Base-by-base conservation (phyloP, 1,140 invertebrate species). In the Drosophila funebris region DNA sequence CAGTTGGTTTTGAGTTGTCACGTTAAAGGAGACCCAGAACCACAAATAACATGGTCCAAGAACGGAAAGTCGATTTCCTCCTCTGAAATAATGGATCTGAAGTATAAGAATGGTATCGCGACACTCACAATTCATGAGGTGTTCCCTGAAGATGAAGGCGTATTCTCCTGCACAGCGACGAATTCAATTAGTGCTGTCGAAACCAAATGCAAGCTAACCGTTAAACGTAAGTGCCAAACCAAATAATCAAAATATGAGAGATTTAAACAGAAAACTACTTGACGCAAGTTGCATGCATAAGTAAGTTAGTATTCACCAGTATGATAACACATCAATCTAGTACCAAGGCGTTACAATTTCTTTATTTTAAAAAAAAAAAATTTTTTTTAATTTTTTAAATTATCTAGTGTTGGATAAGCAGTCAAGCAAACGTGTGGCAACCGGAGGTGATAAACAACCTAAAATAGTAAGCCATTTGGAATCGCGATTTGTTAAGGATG, bases 81-180 rank as follows among this genome's bases (percentile, higher is more conserved):
- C 1, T 96, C 95, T 0, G 95, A 98, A 92, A 95, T 98, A 24
- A 94, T 98, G 69, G 96, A 98, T 91, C 93, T 98, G 14, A 98
- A 97, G 92, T 98, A 98, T 90, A 97, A 96, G 91, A 96, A 96
- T 84, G 96, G 97, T 22, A 93, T 96, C 39, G 97, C 97, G 0
- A 96, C 95, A 31, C 92, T 98, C 14, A 95, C 95, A 14, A 98
- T 98, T 73, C 96, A 96, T 70, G 97, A 98, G 93, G 95, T 98
- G 56, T 98, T 97, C 93, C 97, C 97, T 1, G 97, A 98, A 93
- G 97, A 99, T 92, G 97, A 97, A 91, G 97, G 97, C 24, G 94
- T 95, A 60, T 98, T 97, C 90, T 93, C 94, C 4, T 98, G 97
- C 89, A 96, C 95, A 88, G 98, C 98, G 27, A 96, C 94, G 48